Evolutionary conservation across 2,888 invertebrate species (phyloP), one percentile per base, ranked within the genome.

Genomic region (Hypsopygia costalis): DNA sequence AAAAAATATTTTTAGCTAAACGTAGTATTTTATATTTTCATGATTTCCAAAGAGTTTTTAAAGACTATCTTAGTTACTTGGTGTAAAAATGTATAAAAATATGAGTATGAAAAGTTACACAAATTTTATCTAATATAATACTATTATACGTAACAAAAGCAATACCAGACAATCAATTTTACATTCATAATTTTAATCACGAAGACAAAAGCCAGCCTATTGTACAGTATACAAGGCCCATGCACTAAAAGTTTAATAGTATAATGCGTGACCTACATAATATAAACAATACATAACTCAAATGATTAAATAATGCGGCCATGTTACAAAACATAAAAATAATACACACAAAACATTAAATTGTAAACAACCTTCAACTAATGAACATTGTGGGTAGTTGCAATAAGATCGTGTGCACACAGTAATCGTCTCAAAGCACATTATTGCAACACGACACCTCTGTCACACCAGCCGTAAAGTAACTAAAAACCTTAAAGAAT

Each of bases 331-430:
- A 35, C 11, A 30, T 40, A 29, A 29, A 25, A 40, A 43, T 30
- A 34, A 40, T 29, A 36, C 34, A 36, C 33, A 38, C 38, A 40
- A 47, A 29, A 1, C 28, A 46, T 41, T 46, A 44, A 42, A 48
- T 32, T 43, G 39, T 49, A 46, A 46, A 43, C 42, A 61, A 63
- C 67, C 68, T 68, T 66, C 62, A 49, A 41, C 47, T 58, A 69
- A 70, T 65, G 61, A 64, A 60, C 60, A 54, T 65, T 56, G 58
- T 62, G 34, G 46, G 32, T 9, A 45, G 60, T 39, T 33, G 61
- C 62, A 62, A 62, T 64, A 64, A 61, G 62, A 66, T 55, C 63
- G 61, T 58, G 52, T 51, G 52, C 56, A 52, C 51, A 54, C 51
- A 34, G 59, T 61, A 69, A 66, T 60, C 51, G 48, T 59, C 52